Percentiles rank a stretch among this genome's conserved stretches.
Conservation (phyloP, 2,113 vertebrate species). For the Redunca redunca region DNA sequence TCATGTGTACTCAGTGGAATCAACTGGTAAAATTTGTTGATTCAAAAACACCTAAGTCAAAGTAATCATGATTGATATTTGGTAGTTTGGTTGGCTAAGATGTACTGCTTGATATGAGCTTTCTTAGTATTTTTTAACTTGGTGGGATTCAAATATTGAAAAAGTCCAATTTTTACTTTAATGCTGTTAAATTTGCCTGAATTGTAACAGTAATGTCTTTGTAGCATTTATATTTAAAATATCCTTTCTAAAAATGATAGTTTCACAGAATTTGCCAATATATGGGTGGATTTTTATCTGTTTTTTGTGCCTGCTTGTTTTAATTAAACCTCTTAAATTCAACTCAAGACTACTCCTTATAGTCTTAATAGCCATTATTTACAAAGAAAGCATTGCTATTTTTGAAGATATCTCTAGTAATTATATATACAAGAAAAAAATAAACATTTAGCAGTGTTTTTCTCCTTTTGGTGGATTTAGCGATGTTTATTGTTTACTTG, state of each 20-base stretch:
- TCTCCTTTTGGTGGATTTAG: not conserved
- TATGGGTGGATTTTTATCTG: conserved; percentile 64
- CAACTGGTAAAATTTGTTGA: not conserved
- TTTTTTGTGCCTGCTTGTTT: conserved; percentile 50
- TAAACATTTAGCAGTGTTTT: not conserved
- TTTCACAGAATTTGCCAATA: conserved; percentile 67
- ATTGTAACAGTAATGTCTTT: conserved; percentile 31
- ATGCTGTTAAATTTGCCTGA: not conserved
- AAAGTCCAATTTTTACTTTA: not conserved
- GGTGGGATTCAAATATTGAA: not conserved
- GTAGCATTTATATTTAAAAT: conserved; percentile 63
- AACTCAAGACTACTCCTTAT: conserved; percentile 55
- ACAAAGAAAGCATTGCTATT: not conserved
- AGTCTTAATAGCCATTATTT: not conserved
- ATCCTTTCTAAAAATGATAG: conserved; percentile 47
- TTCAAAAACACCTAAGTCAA: not conserved
- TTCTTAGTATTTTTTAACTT: conserved; percentile 27
- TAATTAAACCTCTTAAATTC: conserved; percentile 2
- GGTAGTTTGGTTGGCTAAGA: not conserved
- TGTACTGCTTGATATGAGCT: not conserved
- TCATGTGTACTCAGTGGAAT: not conserved
- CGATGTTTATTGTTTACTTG: not conserved
- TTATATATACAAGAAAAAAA: not conserved
- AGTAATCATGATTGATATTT: not conserved
- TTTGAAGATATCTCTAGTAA: not conserved